Percentiles rank a stretch among this genome's conserved stretches.
phyloP scores from a whole-genome alignment of 2,888 invertebrate species.

The Ophraella communa region DNA sequence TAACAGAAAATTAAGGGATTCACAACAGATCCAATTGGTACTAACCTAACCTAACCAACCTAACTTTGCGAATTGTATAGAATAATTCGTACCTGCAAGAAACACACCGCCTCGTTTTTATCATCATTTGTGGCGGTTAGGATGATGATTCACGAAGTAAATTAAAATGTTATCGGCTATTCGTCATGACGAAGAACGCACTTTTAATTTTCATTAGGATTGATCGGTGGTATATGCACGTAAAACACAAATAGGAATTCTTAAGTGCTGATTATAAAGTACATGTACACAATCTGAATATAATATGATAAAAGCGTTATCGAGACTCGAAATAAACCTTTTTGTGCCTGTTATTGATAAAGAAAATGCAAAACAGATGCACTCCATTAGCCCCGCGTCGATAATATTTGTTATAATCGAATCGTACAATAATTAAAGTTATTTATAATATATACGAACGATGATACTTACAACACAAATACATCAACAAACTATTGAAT shows the following conservation, averaged over 20 bases:
- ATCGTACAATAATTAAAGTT: constrained; percentile 36
- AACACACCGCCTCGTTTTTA: too few species aligned
- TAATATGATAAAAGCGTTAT: constrained; percentile 37
- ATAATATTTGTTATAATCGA: constrained; percentile 37
- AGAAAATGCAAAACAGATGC: constrained; percentile 44
- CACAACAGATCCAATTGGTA: too few species aligned
- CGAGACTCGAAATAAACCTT: constrained; percentile 38
- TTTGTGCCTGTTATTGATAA: constrained; percentile 39
- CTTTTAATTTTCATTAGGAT: not conserved
- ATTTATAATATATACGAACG: constrained; percentile 18
- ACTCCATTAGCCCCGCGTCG: constrained; percentile 40
- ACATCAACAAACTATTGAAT: constrained; percentile 20
- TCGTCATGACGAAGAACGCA: not conserved
- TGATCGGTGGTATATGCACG: not conserved
- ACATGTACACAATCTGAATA: constrained; percentile 44
- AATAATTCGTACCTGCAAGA: too few species aligned
- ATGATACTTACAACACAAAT: constrained; percentile 14
- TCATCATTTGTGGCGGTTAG: too few species aligned
- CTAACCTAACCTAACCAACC: too few species aligned
- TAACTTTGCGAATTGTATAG: too few species aligned
- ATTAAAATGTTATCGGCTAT: not conserved
- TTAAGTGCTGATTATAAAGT: constrained; percentile 46
- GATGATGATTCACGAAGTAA: not conserved
- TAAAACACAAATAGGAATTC: constrained; percentile 16
- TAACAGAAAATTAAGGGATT: too few species aligned